Conservation (phyloP, 2,888 invertebrate species). For the Agrochola macilenta region DNA sequence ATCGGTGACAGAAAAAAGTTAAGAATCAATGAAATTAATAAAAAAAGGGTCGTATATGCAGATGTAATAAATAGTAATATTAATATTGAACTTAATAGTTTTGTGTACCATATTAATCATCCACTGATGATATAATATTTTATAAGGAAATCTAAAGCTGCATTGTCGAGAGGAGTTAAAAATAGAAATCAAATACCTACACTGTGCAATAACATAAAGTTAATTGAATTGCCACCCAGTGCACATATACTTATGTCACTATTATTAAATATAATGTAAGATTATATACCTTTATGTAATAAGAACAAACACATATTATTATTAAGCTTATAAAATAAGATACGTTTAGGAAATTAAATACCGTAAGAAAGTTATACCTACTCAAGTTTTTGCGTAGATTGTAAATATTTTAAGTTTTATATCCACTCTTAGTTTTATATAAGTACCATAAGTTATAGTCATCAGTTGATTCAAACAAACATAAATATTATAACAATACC, state of each 20-base stretch:
- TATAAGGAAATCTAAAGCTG: background rate
- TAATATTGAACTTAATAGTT: background rate
- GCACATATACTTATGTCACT: slow-evolving; percentile 4
- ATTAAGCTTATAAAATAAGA: background rate
- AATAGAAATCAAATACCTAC: background rate
- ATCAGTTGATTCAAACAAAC: background rate
- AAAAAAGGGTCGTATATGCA: background rate
- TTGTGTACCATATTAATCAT: background rate
- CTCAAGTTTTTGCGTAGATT: background rate
- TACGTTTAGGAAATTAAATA: slow-evolving; percentile 21
- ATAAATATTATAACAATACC: background rate
- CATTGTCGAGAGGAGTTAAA: background rate
- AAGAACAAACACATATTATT: slow-evolving; percentile 4
- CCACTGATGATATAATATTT: background rate
- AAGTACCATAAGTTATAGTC: background rate
- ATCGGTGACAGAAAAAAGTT: background rate
- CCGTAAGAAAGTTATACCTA: background rate
- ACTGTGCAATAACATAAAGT: background rate
- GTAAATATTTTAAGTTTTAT: slow-evolving; percentile 1
- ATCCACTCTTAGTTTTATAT: background rate
- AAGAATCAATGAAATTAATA: background rate
- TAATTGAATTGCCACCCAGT: background rate
- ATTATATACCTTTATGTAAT: background rate
- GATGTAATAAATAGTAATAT: background rate
- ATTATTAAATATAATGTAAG: background rate